A percentile compares a stretch with the other conserved stretches of the same genome.
These are phyloP conservation scores for Oreonectes daqikongensis DNA, from an alignment of 2,797 vertebrate genomes.

Conservation along the genomic window DNA sequence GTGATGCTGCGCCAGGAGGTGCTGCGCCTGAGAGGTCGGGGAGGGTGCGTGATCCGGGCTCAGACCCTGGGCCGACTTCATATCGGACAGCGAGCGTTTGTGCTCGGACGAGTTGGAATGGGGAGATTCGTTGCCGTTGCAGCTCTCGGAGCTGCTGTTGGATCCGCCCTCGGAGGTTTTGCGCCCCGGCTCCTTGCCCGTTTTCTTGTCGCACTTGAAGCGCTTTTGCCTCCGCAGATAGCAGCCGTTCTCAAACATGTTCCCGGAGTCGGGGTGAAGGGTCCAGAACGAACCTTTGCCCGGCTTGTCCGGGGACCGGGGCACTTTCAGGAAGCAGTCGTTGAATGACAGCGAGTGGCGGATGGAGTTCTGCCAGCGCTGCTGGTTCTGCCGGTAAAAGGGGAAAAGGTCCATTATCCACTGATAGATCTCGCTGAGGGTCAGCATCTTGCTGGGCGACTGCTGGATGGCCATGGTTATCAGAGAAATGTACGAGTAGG, in stretches of 20 bases:
- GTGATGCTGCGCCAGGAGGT: conserved; percentile 88
- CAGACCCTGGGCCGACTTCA: conserved; percentile 85
- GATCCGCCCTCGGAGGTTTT: conserved; percentile 77
- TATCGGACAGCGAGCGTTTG: conserved; percentile 88
- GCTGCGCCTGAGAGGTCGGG: conserved; percentile 85
- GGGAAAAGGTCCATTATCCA: conserved; percentile 99
- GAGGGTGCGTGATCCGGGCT: conserved; percentile 86
- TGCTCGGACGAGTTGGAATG: conserved; percentile 90
- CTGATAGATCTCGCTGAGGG: conserved; percentile 95
- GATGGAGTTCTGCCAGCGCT: conserved; percentile 95
- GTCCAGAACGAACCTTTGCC: conserved; percentile 97
- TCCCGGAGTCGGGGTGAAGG: conserved; percentile 94
- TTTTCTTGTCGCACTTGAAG: conserved; percentile 92
- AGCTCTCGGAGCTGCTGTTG: conserved; percentile 85
- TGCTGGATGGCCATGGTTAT: conserved; percentile 98
- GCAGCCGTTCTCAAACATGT: conserved; percentile 99
- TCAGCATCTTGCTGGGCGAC: conserved; percentile 94
- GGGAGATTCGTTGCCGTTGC: conserved; percentile 88
- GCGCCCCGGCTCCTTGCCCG: conserved; percentile 78
- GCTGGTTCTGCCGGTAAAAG: conserved; percentile 96
- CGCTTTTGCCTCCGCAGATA: conserved; percentile 95
- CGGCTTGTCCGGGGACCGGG: conserved; percentile 90
- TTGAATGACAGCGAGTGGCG: conserved; percentile 93
- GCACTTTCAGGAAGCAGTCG: conserved; percentile 94
- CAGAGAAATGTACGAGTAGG: conserved; percentile 95